Percentiles rank a stretch among this genome's conserved stretches.
Conservation (phyloP, 2,888 invertebrate species). For the Epirrhoe tristata region DNA sequence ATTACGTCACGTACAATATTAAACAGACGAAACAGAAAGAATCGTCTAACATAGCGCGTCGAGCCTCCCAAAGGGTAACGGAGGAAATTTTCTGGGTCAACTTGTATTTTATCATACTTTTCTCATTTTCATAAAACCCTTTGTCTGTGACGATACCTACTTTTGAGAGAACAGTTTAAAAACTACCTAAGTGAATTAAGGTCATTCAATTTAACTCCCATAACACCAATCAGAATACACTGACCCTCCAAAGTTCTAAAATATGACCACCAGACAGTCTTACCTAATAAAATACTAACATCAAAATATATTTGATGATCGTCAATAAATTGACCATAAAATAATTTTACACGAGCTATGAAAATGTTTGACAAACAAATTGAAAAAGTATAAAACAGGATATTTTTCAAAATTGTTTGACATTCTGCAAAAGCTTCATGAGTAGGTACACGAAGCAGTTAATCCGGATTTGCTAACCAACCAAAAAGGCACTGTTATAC, state of each 20-base stretch:
- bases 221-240: too few species aligned
- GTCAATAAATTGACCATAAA: background rate
- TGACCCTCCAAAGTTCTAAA: too few species aligned
- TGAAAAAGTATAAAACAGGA: constrained; percentile 12
- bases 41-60: constrained; percentile 56
- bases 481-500: constrained; percentile 40
- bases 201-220: too few species aligned
- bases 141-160: constrained; percentile 33
- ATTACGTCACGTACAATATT: constrained; percentile 70
- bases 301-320: too few species aligned
- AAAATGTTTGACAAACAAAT: background rate
- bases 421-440: constrained; percentile 49
- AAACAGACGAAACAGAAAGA: constrained; percentile 61
- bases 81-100: constrained; percentile 55
- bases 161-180: constrained; percentile 27
- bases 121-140: constrained; percentile 51
- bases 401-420: constrained; percentile 40
- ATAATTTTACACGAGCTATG: background rate
- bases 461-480: constrained; percentile 64
- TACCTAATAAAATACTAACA: background rate
- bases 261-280: background rate
- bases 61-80: constrained; percentile 56
- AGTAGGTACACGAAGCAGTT: constrained; percentile 41
- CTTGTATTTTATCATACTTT: constrained; percentile 58
- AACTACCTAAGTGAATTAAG: background rate